Conservation (phyloP, 2,113 vertebrate genomes). For the Eurystomus gularis region DNA sequence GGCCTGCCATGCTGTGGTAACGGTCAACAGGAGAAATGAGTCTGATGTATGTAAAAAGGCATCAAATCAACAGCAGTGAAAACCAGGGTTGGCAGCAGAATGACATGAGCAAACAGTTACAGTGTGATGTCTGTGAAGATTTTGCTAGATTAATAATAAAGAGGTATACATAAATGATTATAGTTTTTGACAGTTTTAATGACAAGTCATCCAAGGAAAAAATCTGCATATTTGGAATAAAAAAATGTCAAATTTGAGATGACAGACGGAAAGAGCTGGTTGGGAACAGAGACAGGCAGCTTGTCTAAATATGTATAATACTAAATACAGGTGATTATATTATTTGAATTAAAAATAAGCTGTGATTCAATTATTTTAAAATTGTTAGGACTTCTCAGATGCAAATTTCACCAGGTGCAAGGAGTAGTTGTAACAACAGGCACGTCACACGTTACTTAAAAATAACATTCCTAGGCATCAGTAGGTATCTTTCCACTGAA, state of each 20-base stretch:
- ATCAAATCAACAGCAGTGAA: neutral
- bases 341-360: constrained; percentile 76
- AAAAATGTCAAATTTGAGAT: constrained; percentile 63
- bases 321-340: constrained; percentile 75
- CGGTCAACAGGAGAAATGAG: neutral
- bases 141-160: constrained; percentile 67
- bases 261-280: constrained; percentile 46
- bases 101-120: constrained; percentile 30
- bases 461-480: constrained; percentile 46
- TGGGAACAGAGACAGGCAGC: constrained; percentile 69
- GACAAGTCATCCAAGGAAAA: constrained; percentile 46
- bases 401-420: constrained; percentile 64
- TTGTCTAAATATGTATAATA: constrained; percentile 78
- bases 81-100: constrained; percentile 29
- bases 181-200: constrained; percentile 65
- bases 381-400: constrained; percentile 50
- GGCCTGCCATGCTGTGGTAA: neutral
- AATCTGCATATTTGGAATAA: constrained; percentile 51
- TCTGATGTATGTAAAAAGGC: neutral
- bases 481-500: constrained; percentile 45
- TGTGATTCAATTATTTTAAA: constrained; percentile 72
- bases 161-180: constrained; percentile 70
- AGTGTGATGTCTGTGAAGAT: constrained; percentile 24
- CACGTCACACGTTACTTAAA: constrained; percentile 34
- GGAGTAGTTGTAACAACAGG: constrained; percentile 49